phyloP scores from a whole-genome alignment of 2,113 vertebrate species.

The Isichthys henryi region DNA sequence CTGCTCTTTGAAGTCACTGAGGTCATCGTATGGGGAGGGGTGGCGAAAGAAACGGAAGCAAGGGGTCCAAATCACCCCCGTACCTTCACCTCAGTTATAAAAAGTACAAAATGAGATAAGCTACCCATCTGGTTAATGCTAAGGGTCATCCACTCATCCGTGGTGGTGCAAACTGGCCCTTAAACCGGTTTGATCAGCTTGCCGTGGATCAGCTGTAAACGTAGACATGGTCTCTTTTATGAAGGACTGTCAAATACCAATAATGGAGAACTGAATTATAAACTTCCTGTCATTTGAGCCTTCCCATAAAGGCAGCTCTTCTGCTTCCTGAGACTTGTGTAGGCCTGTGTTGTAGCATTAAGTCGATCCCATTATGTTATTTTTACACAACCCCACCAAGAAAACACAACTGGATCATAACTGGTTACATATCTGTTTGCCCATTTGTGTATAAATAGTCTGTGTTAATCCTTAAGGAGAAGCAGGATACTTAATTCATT shows the following conservation, averaged over 20 bases:
- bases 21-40: slow-evolving; percentile 26
- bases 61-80: neutral
- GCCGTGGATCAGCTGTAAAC: neutral
- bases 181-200: neutral
- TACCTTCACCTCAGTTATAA: neutral
- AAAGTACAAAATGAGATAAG: neutral
- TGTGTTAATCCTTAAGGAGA: neutral
- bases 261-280: slow-evolving; percentile 10
- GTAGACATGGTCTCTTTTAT: slow-evolving; percentile 12
- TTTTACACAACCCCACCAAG: neutral
- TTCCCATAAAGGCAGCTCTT: slow-evolving; percentile 11
- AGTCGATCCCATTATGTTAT: neutral
- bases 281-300: slow-evolving; percentile 21
- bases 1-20: slow-evolving; percentile 18
- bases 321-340: slow-evolving; percentile 14
- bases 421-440: slow-evolving; percentile 1
- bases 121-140: neutral
- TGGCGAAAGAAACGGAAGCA: slow-evolving; percentile 18
- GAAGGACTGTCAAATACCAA: neutral
- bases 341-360: neutral
- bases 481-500: neutral
- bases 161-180: neutral
- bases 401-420: neutral
- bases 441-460: neutral
- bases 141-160: neutral